phyloP scores from a whole-genome alignment of 2,113 vertebrate species.

The Spea multiplicata region DNA sequence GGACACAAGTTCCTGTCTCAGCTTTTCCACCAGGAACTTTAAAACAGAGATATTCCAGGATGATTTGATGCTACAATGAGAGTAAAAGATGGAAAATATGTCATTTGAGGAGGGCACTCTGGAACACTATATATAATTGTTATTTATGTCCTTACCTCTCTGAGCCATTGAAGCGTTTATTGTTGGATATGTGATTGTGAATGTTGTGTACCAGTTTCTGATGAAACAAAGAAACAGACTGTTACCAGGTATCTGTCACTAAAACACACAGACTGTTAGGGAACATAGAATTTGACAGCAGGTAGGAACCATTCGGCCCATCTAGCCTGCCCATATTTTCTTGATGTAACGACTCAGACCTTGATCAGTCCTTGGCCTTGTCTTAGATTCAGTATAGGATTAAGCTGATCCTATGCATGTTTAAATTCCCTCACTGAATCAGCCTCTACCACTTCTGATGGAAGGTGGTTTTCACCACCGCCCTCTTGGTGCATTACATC shows the following conservation, averaged over 20 bases:
- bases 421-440: no score
- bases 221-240: constrained; percentile 12
- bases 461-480: no score
- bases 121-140: background rate
- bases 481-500: no score
- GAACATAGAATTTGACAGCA: no score
- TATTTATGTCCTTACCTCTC: constrained; percentile 59
- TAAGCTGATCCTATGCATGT: no score
- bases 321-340: no score
- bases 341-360: no score
- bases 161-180: constrained; percentile 69
- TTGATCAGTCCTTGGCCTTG: no score
- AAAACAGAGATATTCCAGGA: constrained; percentile 70
- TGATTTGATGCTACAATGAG: constrained; percentile 62
- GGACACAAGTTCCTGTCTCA: constrained; percentile 62
- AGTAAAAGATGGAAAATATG: background rate
- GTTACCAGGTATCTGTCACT: background rate
- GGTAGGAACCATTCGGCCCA: no score
- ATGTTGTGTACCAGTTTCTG: constrained; percentile 71
- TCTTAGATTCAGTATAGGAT: no score
- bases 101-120: background rate
- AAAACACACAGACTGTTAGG: no score
- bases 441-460: no score
- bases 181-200: constrained; percentile 68
- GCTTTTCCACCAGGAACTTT: constrained; percentile 67